These are phyloP conservation scores for Venustoraphidia nigricollis DNA, from an alignment of 2,888 invertebrate species.

Conservation along the genomic window DNA sequence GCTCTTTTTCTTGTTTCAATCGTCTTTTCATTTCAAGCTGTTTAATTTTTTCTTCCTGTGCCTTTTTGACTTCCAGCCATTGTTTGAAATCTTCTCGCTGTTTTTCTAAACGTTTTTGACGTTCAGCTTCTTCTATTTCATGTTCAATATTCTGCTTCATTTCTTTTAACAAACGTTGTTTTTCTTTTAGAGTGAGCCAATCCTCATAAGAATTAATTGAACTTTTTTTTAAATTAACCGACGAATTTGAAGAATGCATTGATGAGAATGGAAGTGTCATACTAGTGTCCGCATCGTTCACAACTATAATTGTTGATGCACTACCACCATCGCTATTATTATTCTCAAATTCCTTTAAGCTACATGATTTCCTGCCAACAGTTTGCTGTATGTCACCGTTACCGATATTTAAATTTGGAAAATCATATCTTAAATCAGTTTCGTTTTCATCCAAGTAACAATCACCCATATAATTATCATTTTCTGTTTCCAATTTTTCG, in stretches of 20 bases:
- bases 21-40: not conserved
- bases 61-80: slow-evolving; percentile 1
- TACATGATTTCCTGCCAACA: no score
- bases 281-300: no score
- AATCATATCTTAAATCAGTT: not conserved
- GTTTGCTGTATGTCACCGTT: no score
- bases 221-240: not conserved
- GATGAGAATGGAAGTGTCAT: no score
- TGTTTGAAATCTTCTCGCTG: slow-evolving; percentile 4
- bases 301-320: no score
- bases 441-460: not conserved
- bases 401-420: no score
- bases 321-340: no score
- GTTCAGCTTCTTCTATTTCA: not conserved
- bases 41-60: not conserved
- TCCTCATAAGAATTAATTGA: not conserved
- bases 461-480: slow-evolving; percentile 5
- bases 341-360: no score
- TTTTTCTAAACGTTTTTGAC: not conserved
- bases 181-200: slow-evolving; percentile 1
- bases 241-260: slow-evolving; percentile 3
- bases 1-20: not conserved
- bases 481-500: slow-evolving; percentile 31
- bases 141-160: not conserved
- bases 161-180: not conserved